Base-by-base conservation (phyloP, 2,888 invertebrate genomes). In the Bhutanitis thaidina region DNA sequence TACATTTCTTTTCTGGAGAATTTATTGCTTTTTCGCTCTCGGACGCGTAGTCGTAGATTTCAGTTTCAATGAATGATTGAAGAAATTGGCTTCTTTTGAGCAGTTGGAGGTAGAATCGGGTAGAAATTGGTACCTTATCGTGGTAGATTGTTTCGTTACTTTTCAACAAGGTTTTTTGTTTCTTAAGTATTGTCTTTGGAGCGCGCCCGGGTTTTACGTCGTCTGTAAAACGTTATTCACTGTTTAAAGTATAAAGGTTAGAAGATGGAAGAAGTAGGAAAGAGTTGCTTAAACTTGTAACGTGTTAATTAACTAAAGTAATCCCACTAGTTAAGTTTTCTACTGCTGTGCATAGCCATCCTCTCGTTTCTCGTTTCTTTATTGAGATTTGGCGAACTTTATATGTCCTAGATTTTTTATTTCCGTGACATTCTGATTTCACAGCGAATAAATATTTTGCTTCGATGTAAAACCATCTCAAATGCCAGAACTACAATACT, bases 101-200 rank as follows among this genome's bases (percentile, higher is more conserved):
- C 8, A 88, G 64, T 57, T 88, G 87, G 0, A 89, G 72, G 54
- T 85, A 81, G 53, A 88, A 90, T 3, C 90, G 71, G 0, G 87
- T 89, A 1, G 81, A 83, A 30, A 89, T 79, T 0, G 90, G 78
- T 0, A 90, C 86, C 65, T 88, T 89, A 53, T 88, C 88, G 60
- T 85, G 74, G 59, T 74, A 87, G 3, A 89, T 53, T 0, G 87
- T 88, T 64, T 90, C 88, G 53, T 76, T 84, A 10, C 57, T 63
- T 64, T 80, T 88, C 13, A 89, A 60, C 8, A 88, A 57, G 14
- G 71, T 71, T 49, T 74, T 87, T 43, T 80, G 78, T 8, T 77
- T 73, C 62, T 83, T 88, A 0, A 60, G 16, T 45, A 70, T 67
- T 1, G 55, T 49, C 65, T 80, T 85, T 1, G 71, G 56, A 2